A percentile compares a stretch with the other conserved stretches of the same genome.
Conservation (phyloP, 2,113 vertebrate species). For the Syngnathus scovelli region DNA sequence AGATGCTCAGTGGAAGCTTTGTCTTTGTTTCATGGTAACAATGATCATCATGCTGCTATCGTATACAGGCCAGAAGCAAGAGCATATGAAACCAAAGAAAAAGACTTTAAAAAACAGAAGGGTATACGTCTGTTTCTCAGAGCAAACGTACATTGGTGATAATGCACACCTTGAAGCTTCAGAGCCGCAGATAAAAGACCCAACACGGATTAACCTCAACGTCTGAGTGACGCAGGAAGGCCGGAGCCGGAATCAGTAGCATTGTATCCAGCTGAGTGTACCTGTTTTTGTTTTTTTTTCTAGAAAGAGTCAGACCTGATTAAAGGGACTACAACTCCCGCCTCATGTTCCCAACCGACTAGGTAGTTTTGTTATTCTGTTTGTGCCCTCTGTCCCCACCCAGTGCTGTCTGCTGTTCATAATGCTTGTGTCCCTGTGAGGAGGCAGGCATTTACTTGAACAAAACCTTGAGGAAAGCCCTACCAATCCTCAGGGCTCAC, state of each 20-base stretch:
- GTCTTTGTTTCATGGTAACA: conserved; percentile 55
- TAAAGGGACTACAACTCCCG: conserved; percentile 50
- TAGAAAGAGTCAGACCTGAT: conserved; percentile 22
- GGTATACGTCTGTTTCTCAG: conserved; percentile 28
- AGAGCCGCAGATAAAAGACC: conserved; percentile 59
- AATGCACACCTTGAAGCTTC: conserved; percentile 63
- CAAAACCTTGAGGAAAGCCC: conserved; percentile 72
- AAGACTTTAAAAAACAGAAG: conserved; percentile 26
- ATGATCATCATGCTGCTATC: conserved; percentile 47
- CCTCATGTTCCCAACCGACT: conserved; percentile 47
- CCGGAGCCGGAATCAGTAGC: conserved; percentile 5
- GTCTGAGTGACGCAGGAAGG: conserved; percentile 16
- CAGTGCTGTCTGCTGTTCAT: conserved; percentile 69
- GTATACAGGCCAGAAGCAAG: conserved; percentile 24
- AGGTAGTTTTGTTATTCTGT: conserved; percentile 70
- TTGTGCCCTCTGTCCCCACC: conserved; percentile 59
- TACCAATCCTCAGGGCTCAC: conserved; percentile 68
- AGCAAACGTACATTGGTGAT: conserved; percentile 25
- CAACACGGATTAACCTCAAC: conserved; percentile 38
- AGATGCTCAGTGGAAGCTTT: conserved; percentile 40
- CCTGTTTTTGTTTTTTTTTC: conserved; percentile 17
- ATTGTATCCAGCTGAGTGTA: conserved; percentile 3
- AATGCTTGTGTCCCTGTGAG: conserved; percentile 70
- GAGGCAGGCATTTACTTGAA: conserved; percentile 71
- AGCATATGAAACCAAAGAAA: conserved; percentile 30